These are phyloP conservation scores for Cydia fagiglandana DNA, from an alignment of 1,140 invertebrate species.

Conservation along the genomic window DNA sequence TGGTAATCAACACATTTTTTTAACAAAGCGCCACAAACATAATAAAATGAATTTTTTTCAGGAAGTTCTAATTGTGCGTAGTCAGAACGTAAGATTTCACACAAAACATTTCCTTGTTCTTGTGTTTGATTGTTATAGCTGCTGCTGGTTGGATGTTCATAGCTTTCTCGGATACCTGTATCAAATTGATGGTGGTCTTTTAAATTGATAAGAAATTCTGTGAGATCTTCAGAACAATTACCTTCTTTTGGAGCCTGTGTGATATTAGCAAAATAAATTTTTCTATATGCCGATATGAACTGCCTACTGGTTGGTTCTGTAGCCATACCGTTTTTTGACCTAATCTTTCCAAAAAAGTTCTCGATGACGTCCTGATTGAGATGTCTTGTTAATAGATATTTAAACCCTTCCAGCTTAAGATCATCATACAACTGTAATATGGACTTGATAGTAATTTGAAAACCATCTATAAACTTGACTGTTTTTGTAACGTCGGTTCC, in stretches of 20 bases:
- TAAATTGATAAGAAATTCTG: neutral
- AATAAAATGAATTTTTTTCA: too few relatives aligned
- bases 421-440: slow-evolving; percentile 43
- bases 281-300: slow-evolving; percentile 6
- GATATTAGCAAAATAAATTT: slow-evolving; percentile 16
- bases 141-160: too few relatives aligned
- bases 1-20: too few relatives aligned
- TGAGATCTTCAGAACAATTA: slow-evolving; percentile 27
- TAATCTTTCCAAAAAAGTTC: slow-evolving; percentile 54
- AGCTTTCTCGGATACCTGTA: too few relatives aligned
- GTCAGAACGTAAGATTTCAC: too few relatives aligned
- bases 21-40: too few relatives aligned
- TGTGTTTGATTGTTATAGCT: too few relatives aligned
- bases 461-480: slow-evolving; percentile 39
- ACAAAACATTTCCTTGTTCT: too few relatives aligned
- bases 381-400: slow-evolving; percentile 38
- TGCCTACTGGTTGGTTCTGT: slow-evolving; percentile 34
- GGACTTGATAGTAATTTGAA: slow-evolving; percentile 44
- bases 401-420: slow-evolving; percentile 40
- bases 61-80: too few relatives aligned
- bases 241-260: neutral
- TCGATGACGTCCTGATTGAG: slow-evolving; percentile 51
- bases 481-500: slow-evolving; percentile 36
- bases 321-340: slow-evolving; percentile 39
- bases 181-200: too few relatives aligned